Percentiles rank a stretch among this genome's conserved stretches.
Conservation (phyloP, 2,797 vertebrate genomes). For the Notolabrus celidotus region DNA sequence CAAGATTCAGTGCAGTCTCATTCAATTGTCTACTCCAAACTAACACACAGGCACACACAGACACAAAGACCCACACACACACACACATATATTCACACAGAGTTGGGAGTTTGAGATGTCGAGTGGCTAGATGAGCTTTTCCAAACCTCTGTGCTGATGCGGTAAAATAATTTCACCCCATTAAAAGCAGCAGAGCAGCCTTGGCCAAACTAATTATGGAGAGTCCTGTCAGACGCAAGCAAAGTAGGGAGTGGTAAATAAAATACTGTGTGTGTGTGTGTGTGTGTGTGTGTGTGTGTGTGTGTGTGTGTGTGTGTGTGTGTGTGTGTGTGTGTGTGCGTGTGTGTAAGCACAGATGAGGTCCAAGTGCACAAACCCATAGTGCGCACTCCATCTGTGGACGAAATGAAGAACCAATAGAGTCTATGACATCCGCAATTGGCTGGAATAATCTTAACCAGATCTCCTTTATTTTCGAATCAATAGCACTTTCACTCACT, state of each 20-base stretch:
- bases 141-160: constrained; percentile 65
- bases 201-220: constrained; percentile 74
- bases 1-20: constrained; percentile 10
- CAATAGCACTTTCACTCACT: constrained; percentile 43
- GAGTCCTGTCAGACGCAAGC: constrained; percentile 64
- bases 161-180: constrained; percentile 71
- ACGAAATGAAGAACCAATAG: constrained; percentile 48
- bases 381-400: constrained; percentile 33
- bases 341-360: constrained; percentile 31
- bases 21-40: not conserved
- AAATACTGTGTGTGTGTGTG: constrained; percentile 23
- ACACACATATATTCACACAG: constrained; percentile 14
- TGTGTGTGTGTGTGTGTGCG: constrained; percentile 14
- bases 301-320: constrained; percentile 16
- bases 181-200: constrained; percentile 67
- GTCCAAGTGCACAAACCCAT: constrained; percentile 28
- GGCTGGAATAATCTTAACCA: constrained; percentile 53
- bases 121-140: constrained; percentile 67
- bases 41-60: not conserved
- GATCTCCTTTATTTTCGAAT: constrained; percentile 51
- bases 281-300: constrained; percentile 8
- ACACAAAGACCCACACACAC: not conserved
- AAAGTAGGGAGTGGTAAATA: constrained; percentile 53
- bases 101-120: constrained; percentile 46
- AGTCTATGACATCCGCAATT: constrained; percentile 44